phyloP scores from a whole-genome alignment of 1,140 invertebrate species.

The Meloidogyne chitwoodi region DNA sequence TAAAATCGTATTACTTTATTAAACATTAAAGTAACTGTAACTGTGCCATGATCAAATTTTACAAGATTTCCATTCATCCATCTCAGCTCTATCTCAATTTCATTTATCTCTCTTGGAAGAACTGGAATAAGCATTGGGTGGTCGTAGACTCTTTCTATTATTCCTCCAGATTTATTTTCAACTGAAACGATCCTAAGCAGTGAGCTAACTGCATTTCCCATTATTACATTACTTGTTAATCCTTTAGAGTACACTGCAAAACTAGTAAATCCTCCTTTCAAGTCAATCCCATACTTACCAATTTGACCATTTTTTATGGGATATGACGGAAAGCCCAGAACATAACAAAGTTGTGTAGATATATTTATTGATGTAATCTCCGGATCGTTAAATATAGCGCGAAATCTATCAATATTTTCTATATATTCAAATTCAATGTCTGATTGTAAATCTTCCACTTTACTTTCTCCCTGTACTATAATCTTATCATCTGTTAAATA shows the following conservation, averaged over 20 bases:
- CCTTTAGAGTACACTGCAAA: slow-evolving; percentile 15
- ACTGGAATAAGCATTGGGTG: slow-evolving; percentile 15
- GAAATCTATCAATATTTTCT: background rate
- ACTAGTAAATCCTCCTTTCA: no score
- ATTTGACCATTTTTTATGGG: background rate
- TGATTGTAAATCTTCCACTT: background rate
- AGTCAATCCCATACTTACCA: slow-evolving; percentile 4
- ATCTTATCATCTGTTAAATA: no score
- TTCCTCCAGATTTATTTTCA: background rate
- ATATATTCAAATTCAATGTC: slow-evolving; percentile 4
- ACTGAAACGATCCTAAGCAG: slow-evolving; percentile 17
- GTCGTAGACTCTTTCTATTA: slow-evolving; percentile 18
- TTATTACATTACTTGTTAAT: slow-evolving; percentile 1
- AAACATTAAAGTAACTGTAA: slow-evolving; percentile 18
- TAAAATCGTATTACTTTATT: slow-evolving; percentile 16
- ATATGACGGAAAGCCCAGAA: background rate
- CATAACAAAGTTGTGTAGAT: slow-evolving; percentile 8
- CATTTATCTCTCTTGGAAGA: slow-evolving; percentile 14
- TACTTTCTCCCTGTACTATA: no score
- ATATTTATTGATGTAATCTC: background rate
- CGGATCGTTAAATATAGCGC: background rate
- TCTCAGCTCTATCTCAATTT: slow-evolving; percentile 12
- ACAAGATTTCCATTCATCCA: slow-evolving; percentile 10
- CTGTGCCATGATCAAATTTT: slow-evolving; percentile 11
- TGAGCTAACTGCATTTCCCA: slow-evolving; percentile 5